Evolutionary conservation across 2,113 vertebrate species (phyloP).

Genomic region (Mobula birostris): DNA sequence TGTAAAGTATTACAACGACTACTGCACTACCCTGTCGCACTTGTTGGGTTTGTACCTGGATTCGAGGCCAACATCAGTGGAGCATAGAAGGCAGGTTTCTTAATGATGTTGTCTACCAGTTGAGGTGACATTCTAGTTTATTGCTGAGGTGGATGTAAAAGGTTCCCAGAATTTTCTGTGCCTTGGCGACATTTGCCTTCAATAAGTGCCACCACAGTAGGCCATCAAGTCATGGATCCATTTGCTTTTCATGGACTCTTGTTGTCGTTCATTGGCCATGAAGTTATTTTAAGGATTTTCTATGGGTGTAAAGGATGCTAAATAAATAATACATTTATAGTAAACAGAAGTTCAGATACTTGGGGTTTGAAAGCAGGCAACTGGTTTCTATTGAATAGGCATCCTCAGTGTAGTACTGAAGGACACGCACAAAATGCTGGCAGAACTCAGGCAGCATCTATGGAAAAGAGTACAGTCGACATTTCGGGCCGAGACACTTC

Average conservation of each 20-base stretch:
- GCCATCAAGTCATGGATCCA: background rate
- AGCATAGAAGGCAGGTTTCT: background rate
- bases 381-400: too few species aligned
- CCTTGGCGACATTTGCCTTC: background rate
- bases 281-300: background rate
- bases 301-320: background rate
- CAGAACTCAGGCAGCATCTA: too few species aligned
- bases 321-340: background rate
- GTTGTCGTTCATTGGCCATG: background rate
- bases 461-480: too few species aligned
- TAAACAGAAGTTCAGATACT: background rate
- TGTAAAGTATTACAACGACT: too few species aligned
- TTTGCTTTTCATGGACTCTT: background rate
- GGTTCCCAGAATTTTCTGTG: background rate
- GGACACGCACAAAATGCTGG: too few species aligned
- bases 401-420: background rate
- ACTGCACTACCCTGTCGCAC: too few species aligned
- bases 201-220: background rate
- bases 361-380: background rate
- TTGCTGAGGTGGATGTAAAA: background rate
- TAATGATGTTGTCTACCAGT: background rate
- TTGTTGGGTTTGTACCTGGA: background rate
- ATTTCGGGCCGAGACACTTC: too few species aligned
- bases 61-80: background rate
- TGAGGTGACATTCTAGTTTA: background rate